phyloP scores from a whole-genome alignment of 2,113 vertebrate species.

The Leiothrix lutea region DNA sequence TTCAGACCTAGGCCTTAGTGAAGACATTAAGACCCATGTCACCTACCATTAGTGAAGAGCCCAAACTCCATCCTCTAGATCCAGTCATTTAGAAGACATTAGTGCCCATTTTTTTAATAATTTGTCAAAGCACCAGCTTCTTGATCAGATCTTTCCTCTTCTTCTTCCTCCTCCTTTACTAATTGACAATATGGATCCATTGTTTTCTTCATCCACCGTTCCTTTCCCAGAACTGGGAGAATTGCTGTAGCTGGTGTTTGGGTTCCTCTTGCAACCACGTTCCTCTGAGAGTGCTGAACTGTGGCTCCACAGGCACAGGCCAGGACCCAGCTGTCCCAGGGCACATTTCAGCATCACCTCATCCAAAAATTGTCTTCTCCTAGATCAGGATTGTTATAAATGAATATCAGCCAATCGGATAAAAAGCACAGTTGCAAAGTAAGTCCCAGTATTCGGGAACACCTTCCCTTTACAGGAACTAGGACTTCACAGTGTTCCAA shows the following conservation, averaged over 20 bases:
- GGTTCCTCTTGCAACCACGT: neutral
- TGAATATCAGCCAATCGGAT: too few species aligned
- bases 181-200: neutral
- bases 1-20: neutral
- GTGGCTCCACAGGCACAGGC: neutral
- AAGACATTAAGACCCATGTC: neutral
- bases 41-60: neutral
- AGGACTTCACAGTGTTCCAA: too few species aligned
- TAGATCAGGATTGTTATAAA: neutral
- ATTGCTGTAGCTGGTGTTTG: neutral
- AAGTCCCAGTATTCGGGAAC: too few species aligned
- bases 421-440: too few species aligned
- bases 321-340: neutral
- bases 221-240: neutral
- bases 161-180: neutral
- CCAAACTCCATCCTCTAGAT: neutral
- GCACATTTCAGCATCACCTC: neutral
- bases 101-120: neutral
- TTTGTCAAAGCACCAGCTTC: neutral
- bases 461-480: too few species aligned
- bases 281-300: neutral
- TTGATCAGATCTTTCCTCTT: neutral
- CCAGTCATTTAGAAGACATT: neutral
- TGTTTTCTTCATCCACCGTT: neutral
- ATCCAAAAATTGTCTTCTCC: neutral